These are phyloP conservation scores for Xanthia togata DNA, from an alignment of 2,888 invertebrate species.

Conservation along the genomic window DNA sequence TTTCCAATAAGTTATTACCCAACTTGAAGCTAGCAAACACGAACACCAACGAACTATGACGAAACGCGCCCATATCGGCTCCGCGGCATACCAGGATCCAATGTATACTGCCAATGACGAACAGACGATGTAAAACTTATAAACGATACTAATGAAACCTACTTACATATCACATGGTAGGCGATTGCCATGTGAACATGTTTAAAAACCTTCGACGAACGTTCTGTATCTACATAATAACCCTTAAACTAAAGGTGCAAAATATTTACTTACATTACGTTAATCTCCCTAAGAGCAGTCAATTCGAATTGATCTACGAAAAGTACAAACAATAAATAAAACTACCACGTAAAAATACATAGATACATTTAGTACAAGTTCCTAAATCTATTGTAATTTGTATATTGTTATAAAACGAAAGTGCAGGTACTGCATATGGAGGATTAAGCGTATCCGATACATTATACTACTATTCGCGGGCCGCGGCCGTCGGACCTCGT, in stretches of 20 bases:
- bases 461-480: conserved; percentile 64
- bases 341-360: conserved; percentile 80
- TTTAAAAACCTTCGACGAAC: conserved; percentile 61
- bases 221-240: conserved; percentile 69
- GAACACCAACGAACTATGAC: conserved; percentile 45
- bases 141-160: conserved; percentile 68
- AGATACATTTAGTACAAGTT: conserved; percentile 81
- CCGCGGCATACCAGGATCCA: conserved; percentile 54
- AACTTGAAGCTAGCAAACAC: conserved; percentile 45
- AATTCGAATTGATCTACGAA: conserved; percentile 86
- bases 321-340: conserved; percentile 84
- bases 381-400: conserved; percentile 82
- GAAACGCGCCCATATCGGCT: conserved; percentile 25
- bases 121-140: conserved; percentile 70
- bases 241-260: conserved; percentile 83
- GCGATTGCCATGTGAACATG: conserved; percentile 60
- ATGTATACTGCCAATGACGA: conserved; percentile 68
- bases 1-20: conserved; percentile 45
- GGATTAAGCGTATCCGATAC: conserved; percentile 85
- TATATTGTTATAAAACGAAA: conserved; percentile 85
- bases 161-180: conserved; percentile 64
- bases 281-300: conserved; percentile 88
- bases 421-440: conserved; percentile 86
- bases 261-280: conserved; percentile 83
- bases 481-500: conserved; percentile 53